A percentile compares a stretch with the other conserved stretches of the same genome.
Evolutionary conservation across 2,113 vertebrate genomes (phyloP).

Genomic region (Muntiacus muntjak): DNA sequence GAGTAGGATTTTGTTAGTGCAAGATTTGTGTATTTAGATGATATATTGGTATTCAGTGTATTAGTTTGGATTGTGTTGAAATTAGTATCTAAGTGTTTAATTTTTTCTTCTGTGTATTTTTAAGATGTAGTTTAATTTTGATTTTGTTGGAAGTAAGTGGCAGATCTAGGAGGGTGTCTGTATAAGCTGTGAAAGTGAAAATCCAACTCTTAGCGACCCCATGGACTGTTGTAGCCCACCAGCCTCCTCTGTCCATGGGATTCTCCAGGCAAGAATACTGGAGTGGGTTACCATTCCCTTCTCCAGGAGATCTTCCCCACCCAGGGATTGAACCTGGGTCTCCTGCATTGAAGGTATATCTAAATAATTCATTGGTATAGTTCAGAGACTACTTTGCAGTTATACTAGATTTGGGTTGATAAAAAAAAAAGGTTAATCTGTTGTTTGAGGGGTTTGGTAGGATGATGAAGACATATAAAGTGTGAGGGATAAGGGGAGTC

Average conservation of each 20-base stretch:
- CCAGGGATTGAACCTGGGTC: not conserved
- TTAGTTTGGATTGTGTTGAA: not conserved
- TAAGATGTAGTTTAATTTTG: not conserved
- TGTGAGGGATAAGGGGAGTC: not conserved
- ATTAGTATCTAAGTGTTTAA: not conserved
- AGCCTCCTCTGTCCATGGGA: not conserved
- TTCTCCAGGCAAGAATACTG: not conserved
- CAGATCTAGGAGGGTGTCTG: not conserved
- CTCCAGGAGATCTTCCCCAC: not conserved
- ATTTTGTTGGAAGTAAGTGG: not conserved
- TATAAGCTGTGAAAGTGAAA: not conserved
- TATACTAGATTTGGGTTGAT: not conserved
- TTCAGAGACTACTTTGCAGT: not conserved
- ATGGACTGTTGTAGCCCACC: not conserved
- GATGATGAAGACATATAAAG: not conserved
- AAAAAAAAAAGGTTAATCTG: not conserved
- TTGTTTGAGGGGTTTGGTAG: not conserved
- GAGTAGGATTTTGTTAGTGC: not conserved
- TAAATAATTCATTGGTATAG: not conserved
- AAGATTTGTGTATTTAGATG: not conserved
- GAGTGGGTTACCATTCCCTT: not conserved
- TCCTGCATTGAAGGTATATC: not conserved
- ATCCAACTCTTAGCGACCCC: not conserved
- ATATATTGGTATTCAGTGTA: not conserved
- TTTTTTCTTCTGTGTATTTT: not conserved